phyloP scores from a whole-genome alignment of 2,113 vertebrate genomes.

The Varanus salvator region DNA sequence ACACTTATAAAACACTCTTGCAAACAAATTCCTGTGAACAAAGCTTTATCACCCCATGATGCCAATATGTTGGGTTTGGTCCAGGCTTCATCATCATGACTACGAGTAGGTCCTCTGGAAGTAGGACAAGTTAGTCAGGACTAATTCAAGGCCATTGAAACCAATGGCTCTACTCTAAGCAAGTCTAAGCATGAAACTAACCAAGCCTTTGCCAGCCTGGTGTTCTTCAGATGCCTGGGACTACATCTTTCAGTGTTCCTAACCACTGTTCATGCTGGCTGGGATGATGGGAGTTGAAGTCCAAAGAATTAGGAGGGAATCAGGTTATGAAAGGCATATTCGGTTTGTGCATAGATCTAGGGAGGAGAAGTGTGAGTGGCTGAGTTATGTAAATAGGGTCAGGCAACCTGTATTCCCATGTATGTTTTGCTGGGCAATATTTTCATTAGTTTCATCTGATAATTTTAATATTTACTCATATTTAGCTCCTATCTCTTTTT shows the following conservation, averaged over 20 bases:
- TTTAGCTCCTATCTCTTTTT: not conserved
- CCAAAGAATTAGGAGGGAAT: too few relatives aligned
- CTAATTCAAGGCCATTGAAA: not conserved
- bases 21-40: not conserved
- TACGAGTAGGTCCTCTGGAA: not conserved
- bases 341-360: not conserved
- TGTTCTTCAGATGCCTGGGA: too few relatives aligned
- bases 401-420: not conserved
- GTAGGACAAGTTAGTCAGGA: not conserved
- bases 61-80: not conserved
- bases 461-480: not conserved
- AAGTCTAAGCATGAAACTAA: not conserved
- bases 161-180: not conserved
- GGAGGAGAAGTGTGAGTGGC: not conserved
- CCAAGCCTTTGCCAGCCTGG: too few relatives aligned
- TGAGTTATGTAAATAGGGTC: not conserved
- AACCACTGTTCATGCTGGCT: too few relatives aligned
- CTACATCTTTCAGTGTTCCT: too few relatives aligned
- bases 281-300: too few relatives aligned
- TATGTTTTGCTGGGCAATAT: not conserved
- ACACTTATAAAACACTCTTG: not conserved
- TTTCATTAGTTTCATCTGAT: not conserved
- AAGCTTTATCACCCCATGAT: not conserved
- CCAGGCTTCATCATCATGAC: not conserved
- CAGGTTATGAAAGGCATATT: not conserved